phyloP scores from a whole-genome alignment of 1,140 invertebrate genomes.

The Drosophila tristis region DNA sequence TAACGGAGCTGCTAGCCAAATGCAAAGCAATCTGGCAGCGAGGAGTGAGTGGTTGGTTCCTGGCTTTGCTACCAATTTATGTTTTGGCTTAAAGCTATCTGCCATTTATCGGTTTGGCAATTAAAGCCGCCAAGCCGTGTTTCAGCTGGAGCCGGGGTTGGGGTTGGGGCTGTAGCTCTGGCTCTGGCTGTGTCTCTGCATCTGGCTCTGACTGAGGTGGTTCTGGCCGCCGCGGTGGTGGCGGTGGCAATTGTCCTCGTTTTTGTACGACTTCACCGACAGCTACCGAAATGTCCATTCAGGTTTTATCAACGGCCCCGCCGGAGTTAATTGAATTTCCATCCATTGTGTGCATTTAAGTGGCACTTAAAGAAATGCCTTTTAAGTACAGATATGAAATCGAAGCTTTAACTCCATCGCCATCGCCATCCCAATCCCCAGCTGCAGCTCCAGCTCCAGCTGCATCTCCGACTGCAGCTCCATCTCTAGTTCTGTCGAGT shows the following conservation, averaged over 20 bases:
- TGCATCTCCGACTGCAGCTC: conserved; percentile 5
- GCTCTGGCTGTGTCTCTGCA: too few relatives aligned
- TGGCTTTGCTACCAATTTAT: conserved; percentile 55
- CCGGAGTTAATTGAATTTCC: conserved; percentile 52
- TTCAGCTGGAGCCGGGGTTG: conserved; percentile 26
- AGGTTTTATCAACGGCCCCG: conserved; percentile 38
- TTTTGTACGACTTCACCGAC: conserved; percentile 28
- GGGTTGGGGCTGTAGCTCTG: not conserved
- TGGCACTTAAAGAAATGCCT: conserved; percentile 57
- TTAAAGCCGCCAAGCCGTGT: conserved; percentile 36
- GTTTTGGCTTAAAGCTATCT: conserved; percentile 45
- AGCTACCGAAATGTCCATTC: conserved; percentile 43
- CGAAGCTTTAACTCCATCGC: too few relatives aligned
- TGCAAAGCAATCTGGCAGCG: conserved; percentile 47
- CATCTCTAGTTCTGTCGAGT: not conserved
- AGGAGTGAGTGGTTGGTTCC: conserved; percentile 17
- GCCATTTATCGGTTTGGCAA: conserved; percentile 57
- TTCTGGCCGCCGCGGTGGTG: conserved; percentile 32
- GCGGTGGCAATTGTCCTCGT: conserved; percentile 46
- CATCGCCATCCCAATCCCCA: too few relatives aligned
- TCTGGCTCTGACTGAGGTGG: too few relatives aligned
- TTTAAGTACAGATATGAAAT: conserved; percentile 34
- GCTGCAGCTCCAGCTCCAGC: conserved; percentile 6
- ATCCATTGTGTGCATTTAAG: conserved; percentile 46
- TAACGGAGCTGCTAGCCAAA: conserved; percentile 56